phyloP scores from a whole-genome alignment of 2,113 vertebrate genomes.

The Triplophysa tibetana region DNA sequence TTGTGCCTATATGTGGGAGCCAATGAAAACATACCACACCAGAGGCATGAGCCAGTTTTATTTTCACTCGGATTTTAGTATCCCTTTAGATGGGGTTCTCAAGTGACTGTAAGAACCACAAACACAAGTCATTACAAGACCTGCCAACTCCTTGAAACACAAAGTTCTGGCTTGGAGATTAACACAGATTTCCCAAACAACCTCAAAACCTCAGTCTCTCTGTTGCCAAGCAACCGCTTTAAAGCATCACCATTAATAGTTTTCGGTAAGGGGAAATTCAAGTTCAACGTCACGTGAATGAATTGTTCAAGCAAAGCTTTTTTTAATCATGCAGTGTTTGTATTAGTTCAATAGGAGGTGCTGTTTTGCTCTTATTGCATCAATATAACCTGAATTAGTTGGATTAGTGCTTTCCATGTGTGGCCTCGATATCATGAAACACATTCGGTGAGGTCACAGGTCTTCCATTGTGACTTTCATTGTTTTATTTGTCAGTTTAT shows the following conservation, averaged over 20 bases:
- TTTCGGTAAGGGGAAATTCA: neutral
- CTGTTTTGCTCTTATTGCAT: constrained; percentile 18
- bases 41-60: neutral
- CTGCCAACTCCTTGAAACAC: constrained; percentile 18
- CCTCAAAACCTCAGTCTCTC: constrained; percentile 1
- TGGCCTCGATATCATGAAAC: neutral
- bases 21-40: constrained; percentile 31
- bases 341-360: constrained; percentile 30
- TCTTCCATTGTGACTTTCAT: too few relatives aligned
- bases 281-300: neutral
- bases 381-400: neutral
- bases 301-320: neutral
- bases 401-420: neutral
- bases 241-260: constrained; percentile 17
- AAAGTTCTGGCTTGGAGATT: constrained; percentile 19
- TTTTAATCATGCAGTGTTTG: neutral
- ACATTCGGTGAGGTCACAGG: too few relatives aligned
- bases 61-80: constrained; percentile 28
- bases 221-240: constrained; percentile 37
- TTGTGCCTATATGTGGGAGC: neutral
- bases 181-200: constrained; percentile 41
- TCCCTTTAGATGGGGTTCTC: constrained; percentile 18
- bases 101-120: constrained; percentile 22
- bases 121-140: constrained; percentile 23
- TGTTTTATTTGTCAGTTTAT: too few relatives aligned